Evolutionary conservation across 2,113 vertebrate genomes (phyloP), one percentile per base, ranked within the genome.

Genomic region (Trematomus loennbergii): DNA sequence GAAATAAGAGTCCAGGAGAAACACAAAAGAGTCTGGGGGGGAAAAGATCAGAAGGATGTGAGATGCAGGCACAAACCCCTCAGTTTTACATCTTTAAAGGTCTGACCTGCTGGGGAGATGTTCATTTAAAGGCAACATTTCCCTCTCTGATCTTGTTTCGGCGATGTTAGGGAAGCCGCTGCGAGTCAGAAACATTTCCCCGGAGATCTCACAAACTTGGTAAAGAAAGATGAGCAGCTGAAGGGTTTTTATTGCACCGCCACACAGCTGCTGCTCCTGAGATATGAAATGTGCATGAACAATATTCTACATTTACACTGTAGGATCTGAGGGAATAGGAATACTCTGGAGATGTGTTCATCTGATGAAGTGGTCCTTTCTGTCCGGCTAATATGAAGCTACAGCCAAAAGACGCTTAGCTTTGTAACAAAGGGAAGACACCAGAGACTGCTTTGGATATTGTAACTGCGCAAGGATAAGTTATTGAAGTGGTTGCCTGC

Each of bases 211-310:
- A 2, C 16, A 79, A 82, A 86, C 71, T 69, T 58, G 15, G 20
- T 83, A 57, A 72, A 68, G 78, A 75, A 46, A 49, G 58, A 60
- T 15, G 40, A 45, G 71, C 12, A 3, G 65, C 60, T 53, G 22
- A 40, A 20, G 60, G 69, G 11, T 22, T 69, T 72, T 79, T 78
- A 85, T 75, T 74, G 70, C 62, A 2, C 43, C n/a, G 84, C 67
- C 4, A 17, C 70, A 36, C 78, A 87, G 81, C 72, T 87, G 85
- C 68, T 80, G 61, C 5, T 74, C 58, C 36, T 43, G 46, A 55
- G 9, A 54, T 53, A 84, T 76, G 57, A 73, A 36, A 75, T 11
- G 49, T 72, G 33, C 20, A 54, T 54, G 50, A 79, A 63, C 11
- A 17, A 52, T 9, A 20, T 2, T 33, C 57, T 53, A 7, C 9